Percentiles rank a stretch among this genome's conserved stretches.
These are phyloP conservation scores for Amblyornis subalaris DNA, from an alignment of 2,113 vertebrate genomes.

Conservation along the genomic window DNA sequence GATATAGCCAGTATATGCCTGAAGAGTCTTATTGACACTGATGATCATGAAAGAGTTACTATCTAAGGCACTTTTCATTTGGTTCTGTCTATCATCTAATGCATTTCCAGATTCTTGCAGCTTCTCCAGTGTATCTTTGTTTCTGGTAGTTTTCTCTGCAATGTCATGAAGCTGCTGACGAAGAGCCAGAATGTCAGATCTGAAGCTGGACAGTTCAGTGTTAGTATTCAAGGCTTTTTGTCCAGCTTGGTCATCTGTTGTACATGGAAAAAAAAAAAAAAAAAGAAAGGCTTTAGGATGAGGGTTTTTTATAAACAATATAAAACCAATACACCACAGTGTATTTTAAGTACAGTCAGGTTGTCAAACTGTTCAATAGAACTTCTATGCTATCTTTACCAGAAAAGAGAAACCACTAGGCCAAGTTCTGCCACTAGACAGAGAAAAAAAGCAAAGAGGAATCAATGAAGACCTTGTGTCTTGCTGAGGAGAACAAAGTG, in stretches of 20 bases:
- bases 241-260: constrained; percentile 86
- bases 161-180: constrained; percentile 86
- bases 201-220: constrained; percentile 89
- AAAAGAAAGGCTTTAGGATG: not conserved
- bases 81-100: constrained; percentile 82
- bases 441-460: not conserved
- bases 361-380: not conserved
- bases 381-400: not conserved
- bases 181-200: constrained; percentile 83
- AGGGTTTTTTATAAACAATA: not conserved
- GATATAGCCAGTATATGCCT: constrained; percentile 80
- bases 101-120: constrained; percentile 81
- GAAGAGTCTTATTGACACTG: constrained; percentile 87
- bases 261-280: not conserved
- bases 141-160: constrained; percentile 82
- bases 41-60: constrained; percentile 82
- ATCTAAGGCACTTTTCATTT: constrained; percentile 83
- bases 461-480: not conserved
- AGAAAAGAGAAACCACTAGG: not conserved
- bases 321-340: not conserved
- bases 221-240: constrained; percentile 88
- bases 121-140: constrained; percentile 86
- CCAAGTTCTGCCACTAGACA: not conserved
- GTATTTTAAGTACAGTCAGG: not conserved
- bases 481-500: not conserved